phyloP scores from a whole-genome alignment of 1,140 invertebrate species.

The Drosophila athabasca region DNA sequence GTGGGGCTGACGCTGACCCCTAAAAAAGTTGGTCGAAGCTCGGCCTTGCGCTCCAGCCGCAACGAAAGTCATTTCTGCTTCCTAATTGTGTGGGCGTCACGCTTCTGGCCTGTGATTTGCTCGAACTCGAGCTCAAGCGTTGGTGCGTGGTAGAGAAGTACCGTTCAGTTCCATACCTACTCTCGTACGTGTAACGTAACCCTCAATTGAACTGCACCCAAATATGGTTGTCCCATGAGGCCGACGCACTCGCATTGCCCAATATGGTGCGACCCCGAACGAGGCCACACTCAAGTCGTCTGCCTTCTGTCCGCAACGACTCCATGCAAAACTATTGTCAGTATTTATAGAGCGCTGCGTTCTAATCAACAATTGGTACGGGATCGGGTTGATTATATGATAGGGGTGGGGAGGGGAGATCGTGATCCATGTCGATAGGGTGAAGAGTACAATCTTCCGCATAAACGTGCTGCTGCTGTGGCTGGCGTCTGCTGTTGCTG shows the following conservation, averaged over 20 bases:
- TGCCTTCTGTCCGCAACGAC: slow-evolving; percentile 29
- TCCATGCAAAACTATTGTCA: slow-evolving; percentile 44
- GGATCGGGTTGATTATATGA: no score
- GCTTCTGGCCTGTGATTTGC: slow-evolving; percentile 65
- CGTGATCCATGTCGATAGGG: slow-evolving; percentile 12
- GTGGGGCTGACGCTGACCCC: slow-evolving; percentile 59
- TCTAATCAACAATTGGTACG: slow-evolving; percentile 28
- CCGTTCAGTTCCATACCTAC: slow-evolving; percentile 62
- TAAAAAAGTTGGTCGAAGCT: slow-evolving; percentile 58
- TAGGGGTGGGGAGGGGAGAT: not conserved
- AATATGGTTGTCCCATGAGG: slow-evolving; percentile 55
- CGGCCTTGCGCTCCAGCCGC: slow-evolving; percentile 36
- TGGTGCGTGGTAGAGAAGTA: slow-evolving; percentile 45
- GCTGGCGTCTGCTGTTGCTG: slow-evolving; percentile 4
- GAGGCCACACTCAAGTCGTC: slow-evolving; percentile 37
- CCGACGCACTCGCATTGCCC: slow-evolving; percentile 59
- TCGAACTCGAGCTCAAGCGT: slow-evolving; percentile 43
- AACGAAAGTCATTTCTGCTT: slow-evolving; percentile 42
- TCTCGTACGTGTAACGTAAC: slow-evolving; percentile 23
- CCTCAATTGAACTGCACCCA: slow-evolving; percentile 44
- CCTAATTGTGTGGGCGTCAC: slow-evolving; percentile 74
- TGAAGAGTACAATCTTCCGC: slow-evolving; percentile 21
- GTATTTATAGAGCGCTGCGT: slow-evolving; percentile 41
- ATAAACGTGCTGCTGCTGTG: slow-evolving; percentile 28
- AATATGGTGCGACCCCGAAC: slow-evolving; percentile 31